Conservation (phyloP, 1,140 invertebrate species). For the Leptinotarsa undecemlineata region DNA sequence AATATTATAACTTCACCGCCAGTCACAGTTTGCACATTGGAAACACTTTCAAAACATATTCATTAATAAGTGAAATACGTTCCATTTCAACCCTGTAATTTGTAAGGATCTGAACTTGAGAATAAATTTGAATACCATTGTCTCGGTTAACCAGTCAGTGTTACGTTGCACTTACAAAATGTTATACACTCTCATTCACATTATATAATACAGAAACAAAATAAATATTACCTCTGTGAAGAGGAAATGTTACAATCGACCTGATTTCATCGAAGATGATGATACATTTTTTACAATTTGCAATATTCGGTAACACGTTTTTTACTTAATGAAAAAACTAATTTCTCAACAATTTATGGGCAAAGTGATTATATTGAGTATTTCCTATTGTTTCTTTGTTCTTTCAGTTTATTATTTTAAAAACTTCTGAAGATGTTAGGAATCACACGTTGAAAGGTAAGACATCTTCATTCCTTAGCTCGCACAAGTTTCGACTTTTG, state of each 20-base stretch:
- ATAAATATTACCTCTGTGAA: neutral
- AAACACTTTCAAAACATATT: neutral
- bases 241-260: neutral
- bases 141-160: neutral
- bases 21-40: no score
- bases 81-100: neutral
- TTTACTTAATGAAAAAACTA: no score
- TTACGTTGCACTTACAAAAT: slow-evolving; percentile 6
- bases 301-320: neutral
- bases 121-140: neutral
- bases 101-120: slow-evolving; percentile 1
- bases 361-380: no score
- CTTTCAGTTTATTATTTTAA: no score
- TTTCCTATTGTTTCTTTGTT: no score
- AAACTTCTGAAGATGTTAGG: no score
- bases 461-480: no score
- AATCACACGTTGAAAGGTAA: no score
- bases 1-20: no score
- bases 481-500: no score
- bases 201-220: slow-evolving; percentile 4
- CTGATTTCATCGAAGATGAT: neutral
- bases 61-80: neutral
- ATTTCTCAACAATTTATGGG: no score
- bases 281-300: neutral
- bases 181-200: neutral